Conservation (phyloP, 2,888 invertebrate species). For the Chironomus tentans region DNA sequence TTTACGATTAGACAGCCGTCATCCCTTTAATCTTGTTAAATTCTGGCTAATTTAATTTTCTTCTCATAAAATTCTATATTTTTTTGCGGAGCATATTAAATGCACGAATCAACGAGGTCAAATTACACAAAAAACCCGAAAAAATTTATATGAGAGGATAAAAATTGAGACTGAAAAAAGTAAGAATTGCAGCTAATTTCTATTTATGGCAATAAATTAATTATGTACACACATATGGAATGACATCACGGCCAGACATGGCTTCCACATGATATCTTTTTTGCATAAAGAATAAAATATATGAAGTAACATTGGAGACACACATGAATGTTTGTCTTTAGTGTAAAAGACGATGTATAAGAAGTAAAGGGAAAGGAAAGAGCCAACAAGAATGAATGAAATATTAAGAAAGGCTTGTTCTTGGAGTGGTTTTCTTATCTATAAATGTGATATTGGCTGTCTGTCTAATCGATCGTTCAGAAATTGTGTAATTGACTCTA, state of each 20-base stretch:
- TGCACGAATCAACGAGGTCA: not conserved
- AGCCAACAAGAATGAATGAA: not conserved
- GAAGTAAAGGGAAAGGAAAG: not conserved
- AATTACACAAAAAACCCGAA: not conserved
- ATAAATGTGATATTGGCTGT: no score
- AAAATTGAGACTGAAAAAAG: not conserved
- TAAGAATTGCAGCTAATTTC: constrained; percentile 1
- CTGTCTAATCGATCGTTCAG: no score
- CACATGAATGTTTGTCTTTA: no score
- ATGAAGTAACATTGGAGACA: not conserved
- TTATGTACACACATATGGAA: not conserved
- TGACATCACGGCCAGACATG: constrained; percentile 17
- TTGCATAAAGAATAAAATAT: not conserved
- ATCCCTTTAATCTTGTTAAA: not conserved
- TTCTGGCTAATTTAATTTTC: not conserved
- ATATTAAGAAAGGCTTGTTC: no score
- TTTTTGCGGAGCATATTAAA: not conserved
- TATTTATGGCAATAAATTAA: constrained; percentile 12
- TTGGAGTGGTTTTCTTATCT: no score
- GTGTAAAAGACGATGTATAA: no score
- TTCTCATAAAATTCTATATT: not conserved
- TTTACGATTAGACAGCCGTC: not conserved
- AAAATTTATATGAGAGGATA: not conserved
- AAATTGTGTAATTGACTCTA: no score
- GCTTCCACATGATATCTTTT: not conserved